phyloP scores from a whole-genome alignment of 2,113 vertebrate species.

The Corythoichthys haematopterus region DNA sequence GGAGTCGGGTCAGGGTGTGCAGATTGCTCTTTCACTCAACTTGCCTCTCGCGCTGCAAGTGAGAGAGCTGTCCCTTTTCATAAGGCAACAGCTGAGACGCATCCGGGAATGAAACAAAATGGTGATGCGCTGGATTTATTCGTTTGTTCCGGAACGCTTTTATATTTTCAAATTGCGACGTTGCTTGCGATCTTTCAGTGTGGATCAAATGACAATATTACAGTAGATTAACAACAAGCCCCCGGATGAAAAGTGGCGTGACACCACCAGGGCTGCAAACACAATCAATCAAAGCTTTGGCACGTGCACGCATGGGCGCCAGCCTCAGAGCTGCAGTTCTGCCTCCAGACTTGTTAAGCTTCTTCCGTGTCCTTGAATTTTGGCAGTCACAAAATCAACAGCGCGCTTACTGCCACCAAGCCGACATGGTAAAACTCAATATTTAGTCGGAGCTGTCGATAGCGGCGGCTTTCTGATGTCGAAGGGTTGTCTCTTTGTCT shows the following conservation, averaged over 20 bases:
- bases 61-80: constrained; percentile 15
- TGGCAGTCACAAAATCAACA: constrained; percentile 20
- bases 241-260: constrained; percentile 9
- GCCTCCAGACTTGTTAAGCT: constrained; percentile 53
- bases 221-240: not conserved
- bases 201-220: not conserved
- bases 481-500: not conserved
- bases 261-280: constrained; percentile 26
- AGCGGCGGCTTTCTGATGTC: not conserved
- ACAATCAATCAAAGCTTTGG: constrained; percentile 24
- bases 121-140: not conserved
- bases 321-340: constrained; percentile 24
- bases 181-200: not conserved
- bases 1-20: constrained; percentile 23
- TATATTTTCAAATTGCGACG: not conserved
- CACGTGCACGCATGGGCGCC: not conserved
- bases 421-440: not conserved
- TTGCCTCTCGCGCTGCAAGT: constrained; percentile 5
- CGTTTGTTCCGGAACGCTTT: not conserved
- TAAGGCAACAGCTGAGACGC: not conserved
- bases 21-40: constrained; percentile 26
- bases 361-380: constrained; percentile 52
- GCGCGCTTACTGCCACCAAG: not conserved
- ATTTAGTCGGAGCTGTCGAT: not conserved
- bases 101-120: not conserved